Conservation (phyloP, 2,888 invertebrate species). For the Emmelina monodactyla region DNA sequence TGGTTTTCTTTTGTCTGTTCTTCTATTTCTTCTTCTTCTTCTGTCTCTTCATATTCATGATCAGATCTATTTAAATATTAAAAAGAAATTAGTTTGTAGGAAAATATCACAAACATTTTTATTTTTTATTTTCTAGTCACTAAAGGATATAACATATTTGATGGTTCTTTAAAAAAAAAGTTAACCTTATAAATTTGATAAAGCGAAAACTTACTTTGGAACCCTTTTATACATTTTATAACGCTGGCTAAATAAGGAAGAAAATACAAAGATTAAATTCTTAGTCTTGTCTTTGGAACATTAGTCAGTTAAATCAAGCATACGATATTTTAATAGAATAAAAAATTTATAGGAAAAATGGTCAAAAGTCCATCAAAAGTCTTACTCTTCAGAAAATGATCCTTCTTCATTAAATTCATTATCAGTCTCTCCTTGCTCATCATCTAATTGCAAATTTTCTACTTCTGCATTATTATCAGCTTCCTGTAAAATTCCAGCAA, state of each 20-base stretch:
- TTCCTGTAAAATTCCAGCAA: slow-evolving; percentile 21
- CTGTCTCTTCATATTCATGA: slow-evolving; percentile 72
- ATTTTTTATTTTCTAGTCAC: neutral
- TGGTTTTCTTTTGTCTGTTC: slow-evolving; percentile 73
- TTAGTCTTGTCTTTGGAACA: neutral
- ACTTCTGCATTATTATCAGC: slow-evolving; percentile 46
- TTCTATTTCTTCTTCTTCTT: slow-evolving; percentile 75
- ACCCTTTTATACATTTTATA: slow-evolving; percentile 49
- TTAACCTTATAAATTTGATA: neutral
- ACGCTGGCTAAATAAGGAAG: slow-evolving; percentile 32
- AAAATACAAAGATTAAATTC: neutral
- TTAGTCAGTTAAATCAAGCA: neutral
- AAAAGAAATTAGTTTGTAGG: neutral
- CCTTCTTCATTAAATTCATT: slow-evolving; percentile 73
- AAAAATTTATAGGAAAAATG: neutral
- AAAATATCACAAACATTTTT: neutral
- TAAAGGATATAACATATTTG: neutral
- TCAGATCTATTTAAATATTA: slow-evolving; percentile 58
- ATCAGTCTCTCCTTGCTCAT: slow-evolving; percentile 68
- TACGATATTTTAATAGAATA: neutral
- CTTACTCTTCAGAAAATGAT: slow-evolving; percentile 71
- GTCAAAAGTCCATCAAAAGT: slow-evolving; percentile 7
- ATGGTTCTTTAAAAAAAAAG: neutral
- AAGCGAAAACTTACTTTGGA: slow-evolving; percentile 33
- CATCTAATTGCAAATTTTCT: slow-evolving; percentile 51